Base-by-base conservation (phyloP, 2,113 vertebrate species). In the Pangasianodon gigas region DNA sequence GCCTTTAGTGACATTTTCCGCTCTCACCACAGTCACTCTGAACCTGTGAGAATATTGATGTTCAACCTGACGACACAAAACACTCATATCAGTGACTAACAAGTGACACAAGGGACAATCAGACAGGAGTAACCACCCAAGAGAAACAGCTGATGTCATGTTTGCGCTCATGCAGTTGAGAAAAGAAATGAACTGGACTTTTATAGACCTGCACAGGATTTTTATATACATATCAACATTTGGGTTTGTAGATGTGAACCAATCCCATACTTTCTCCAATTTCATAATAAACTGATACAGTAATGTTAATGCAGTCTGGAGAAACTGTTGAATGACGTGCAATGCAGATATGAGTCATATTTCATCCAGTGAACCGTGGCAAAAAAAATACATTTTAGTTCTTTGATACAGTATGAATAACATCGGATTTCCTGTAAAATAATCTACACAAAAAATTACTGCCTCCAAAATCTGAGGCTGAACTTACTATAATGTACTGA, bases 1-100 rank as follows among this genome's bases (percentile, higher is more conserved):
- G 87, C 98, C 98, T 93, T 99, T 99, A 9, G 98, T 99, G 89
- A 99, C 98, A 92, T 96, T 98, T 74, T 97, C 97, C 48, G 98
- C 98, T 91, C 92, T 93, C 89, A 96, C 93, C 24, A 99, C 97
- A 0, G 95, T 98, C 89, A 99, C 97, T 0, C 93, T 98, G 90
- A 99, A 97, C 91, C 96, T 96, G 93, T 99, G 98, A 48, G 98
- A 99, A 92, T 98, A 97, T 91, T 99, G 98, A 92, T 99, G 98
- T n/a, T 99, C 98, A 93, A 99, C 98, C 98, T 99, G 94, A 19
- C 91, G 41, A 93, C 21, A 89, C 29, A 89, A 62, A 88, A 77
- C 19, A 90, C 29, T 51, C 65, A 88, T 13, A 80, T 67, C n/a
- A 41, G 0, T 84, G 67, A 84, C 24, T 41, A 83, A 82, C n/a